phyloP scores from a whole-genome alignment of 2,797 vertebrate species.

The Myotis planiceps region DNA sequence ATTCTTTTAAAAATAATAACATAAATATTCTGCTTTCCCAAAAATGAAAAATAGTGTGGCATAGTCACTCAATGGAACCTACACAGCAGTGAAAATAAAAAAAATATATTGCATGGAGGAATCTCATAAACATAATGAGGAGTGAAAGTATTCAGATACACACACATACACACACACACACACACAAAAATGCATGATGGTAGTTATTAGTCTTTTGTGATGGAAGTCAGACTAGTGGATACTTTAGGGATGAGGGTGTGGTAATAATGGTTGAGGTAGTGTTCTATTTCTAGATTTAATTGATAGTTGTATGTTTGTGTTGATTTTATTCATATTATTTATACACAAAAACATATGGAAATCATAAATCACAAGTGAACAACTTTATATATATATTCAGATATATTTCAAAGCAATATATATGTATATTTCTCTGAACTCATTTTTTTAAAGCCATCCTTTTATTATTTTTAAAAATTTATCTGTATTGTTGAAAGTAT shows the following conservation, averaged over 20 bases:
- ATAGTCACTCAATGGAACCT: neutral
- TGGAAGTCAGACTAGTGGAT: neutral
- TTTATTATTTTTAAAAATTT: neutral
- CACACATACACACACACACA: neutral
- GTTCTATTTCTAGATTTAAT: slow-evolving; percentile 7
- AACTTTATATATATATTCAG: neutral
- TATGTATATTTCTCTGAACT: neutral
- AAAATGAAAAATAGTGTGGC: too few species aligned
- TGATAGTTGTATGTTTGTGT: neutral
- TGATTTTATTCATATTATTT: neutral
- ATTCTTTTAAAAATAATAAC: neutral
- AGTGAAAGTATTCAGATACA: neutral
- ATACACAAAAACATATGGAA: neutral
- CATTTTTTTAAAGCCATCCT: slow-evolving; percentile 30
- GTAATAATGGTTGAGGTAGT: neutral
- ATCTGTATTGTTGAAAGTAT: too few species aligned
- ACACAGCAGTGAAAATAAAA: neutral
- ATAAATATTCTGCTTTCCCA: too few species aligned
- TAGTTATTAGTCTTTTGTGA: neutral
- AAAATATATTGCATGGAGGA: neutral
- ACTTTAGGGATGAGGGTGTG: neutral
- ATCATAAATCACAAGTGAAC: neutral
- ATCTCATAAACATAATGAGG: neutral
- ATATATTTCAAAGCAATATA: too few species aligned
- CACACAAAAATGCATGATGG: neutral